Conservation (phyloP, 2,888 invertebrate genomes). For the Amiota communis region DNA sequence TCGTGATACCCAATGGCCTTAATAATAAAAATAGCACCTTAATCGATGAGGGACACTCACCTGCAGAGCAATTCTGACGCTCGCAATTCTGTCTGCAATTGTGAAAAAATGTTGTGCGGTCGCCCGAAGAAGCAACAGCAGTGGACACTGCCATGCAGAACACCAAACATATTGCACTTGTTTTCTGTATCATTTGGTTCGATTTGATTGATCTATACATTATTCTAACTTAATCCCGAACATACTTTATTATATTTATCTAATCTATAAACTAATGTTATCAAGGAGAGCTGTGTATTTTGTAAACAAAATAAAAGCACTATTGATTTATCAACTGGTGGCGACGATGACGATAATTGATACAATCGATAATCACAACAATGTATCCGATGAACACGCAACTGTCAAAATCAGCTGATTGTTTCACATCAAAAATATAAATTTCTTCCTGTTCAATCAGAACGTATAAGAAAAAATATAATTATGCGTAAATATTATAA, state of each 20-base stretch:
- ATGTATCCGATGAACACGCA: background rate
- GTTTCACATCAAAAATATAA: slow-evolving; percentile 28
- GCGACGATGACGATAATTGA: background rate
- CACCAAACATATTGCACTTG: slow-evolving; percentile 45
- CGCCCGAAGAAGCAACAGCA: slow-evolving; percentile 72
- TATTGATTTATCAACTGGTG: slow-evolving; percentile 48
- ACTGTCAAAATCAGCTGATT: slow-evolving; percentile 21
- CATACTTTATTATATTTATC: too few species aligned
- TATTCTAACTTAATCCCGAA: too few species aligned
- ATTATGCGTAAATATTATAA: too few species aligned
- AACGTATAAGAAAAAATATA: too few species aligned
- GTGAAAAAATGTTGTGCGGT: slow-evolving; percentile 74
- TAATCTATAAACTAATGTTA: too few species aligned
- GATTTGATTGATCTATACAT: too few species aligned
- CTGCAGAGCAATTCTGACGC: slow-evolving; percentile 73
- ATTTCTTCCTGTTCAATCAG: too few species aligned
- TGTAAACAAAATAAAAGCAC: slow-evolving; percentile 34
- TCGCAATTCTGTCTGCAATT: slow-evolving; percentile 74
- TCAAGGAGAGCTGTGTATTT: background rate
- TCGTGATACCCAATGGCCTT: background rate
- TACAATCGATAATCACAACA: slow-evolving; percentile 9
- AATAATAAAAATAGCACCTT: background rate
- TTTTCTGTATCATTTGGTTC: slow-evolving; percentile 13
- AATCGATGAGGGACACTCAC: slow-evolving; percentile 51
- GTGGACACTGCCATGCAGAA: slow-evolving; percentile 30